Percentiles rank a stretch among this genome's conserved stretches.
Evolutionary conservation across 2,113 vertebrate genomes (phyloP).

Genomic region (Loxodonta africana): DNA sequence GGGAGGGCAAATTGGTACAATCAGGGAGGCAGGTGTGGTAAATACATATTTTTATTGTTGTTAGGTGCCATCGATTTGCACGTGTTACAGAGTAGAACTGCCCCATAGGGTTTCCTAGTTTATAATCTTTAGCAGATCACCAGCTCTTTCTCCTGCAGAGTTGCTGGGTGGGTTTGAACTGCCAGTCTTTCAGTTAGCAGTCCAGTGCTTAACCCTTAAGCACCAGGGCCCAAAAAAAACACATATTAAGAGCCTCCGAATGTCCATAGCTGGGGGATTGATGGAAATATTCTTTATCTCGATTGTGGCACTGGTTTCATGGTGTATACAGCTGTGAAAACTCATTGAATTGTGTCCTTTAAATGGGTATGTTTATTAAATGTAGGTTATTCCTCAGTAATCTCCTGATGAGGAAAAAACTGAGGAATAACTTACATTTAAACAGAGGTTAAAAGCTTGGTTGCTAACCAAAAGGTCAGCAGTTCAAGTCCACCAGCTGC

Average conservation of each 20-base stretch:
- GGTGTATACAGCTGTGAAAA: background rate
- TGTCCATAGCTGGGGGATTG: background rate
- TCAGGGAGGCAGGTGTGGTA: background rate
- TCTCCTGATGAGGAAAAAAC: constrained; percentile 3
- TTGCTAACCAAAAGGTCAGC: no score
- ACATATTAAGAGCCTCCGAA: background rate
- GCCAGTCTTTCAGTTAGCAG: background rate
- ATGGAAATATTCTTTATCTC: background rate
- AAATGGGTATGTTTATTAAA: background rate
- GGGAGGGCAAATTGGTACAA: background rate
- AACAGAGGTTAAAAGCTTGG: no score
- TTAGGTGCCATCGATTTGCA: no score
- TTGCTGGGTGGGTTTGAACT: background rate
- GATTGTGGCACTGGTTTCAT: background rate
- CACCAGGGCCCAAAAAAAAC: background rate
- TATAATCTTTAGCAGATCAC: background rate
- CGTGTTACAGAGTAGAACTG: background rate
- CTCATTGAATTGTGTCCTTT: background rate
- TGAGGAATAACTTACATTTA: no score
- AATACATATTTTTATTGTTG: background rate
- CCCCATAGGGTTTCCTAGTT: background rate
- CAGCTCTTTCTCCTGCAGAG: no score
- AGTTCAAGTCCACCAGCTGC: no score
- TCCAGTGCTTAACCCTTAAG: background rate
- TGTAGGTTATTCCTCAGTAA: background rate